A percentile compares a stretch with the other conserved stretches of the same genome.
These are phyloP conservation scores for Turritopsis dohrnii DNA, from an alignment of 30 jellyfish, hydroid and myxozoan species.

Conservation along the genomic window DNA sequence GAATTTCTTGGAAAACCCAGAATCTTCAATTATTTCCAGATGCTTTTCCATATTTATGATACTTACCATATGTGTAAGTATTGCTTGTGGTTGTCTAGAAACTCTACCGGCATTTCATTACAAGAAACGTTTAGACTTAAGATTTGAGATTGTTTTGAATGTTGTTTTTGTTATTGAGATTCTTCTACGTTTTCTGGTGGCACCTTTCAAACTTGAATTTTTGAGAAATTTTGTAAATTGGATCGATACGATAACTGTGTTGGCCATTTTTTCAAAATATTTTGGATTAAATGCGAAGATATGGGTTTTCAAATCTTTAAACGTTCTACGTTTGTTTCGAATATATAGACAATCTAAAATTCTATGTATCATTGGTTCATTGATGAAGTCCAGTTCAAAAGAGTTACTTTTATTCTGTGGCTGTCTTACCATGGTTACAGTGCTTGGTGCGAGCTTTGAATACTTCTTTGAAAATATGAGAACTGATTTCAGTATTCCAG, in stretches of 20 bases:
- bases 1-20: conserved; percentile 71
- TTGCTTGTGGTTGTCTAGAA: conserved; percentile 66
- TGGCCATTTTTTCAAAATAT: conserved; percentile 50
- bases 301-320: conserved; percentile 33
- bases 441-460: conserved; percentile 88
- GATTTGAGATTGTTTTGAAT: conserved; percentile 13
- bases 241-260: conserved; percentile 65
- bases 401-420: conserved; percentile 67
- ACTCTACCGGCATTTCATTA: conserved; percentile 41
- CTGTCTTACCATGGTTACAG: conserved; percentile 53
- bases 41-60: conserved; percentile 47
- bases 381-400: conserved; percentile 55
- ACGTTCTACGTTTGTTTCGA: conserved; percentile 67
- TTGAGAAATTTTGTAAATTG: conserved; percentile 43
- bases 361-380: conserved; percentile 59
- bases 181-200: conserved; percentile 30
- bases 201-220: conserved; percentile 61
- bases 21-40: conserved; percentile 61
- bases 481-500: conserved; percentile 79
- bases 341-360: conserved; percentile 60
- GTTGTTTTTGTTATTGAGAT: conserved; percentile 67
- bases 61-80: conserved; percentile 44
- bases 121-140: background rate
- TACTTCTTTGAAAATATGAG: conserved; percentile 48
- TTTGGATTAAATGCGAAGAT: conserved; percentile 9